Base-by-base conservation (phyloP, 2,888 invertebrate genomes). In the Trichopria drosophilae region DNA sequence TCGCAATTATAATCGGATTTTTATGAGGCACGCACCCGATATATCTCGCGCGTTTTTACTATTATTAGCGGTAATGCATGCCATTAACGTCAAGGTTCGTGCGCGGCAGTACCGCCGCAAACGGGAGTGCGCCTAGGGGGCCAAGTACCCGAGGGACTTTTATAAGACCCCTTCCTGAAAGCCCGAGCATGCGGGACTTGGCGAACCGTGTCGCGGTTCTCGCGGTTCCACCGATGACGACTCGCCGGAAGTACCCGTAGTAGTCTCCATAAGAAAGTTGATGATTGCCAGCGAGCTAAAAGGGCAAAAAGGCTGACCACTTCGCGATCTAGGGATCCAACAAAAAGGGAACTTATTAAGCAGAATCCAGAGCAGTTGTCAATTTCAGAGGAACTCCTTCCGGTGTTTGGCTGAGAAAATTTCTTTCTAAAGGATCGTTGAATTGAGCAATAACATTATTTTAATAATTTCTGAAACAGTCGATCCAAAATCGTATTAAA, bases 81-180 rank as follows among this genome's bases (percentile, higher is more conserved):
- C 64, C 63, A 69, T 70, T 69, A 70, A 61, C 68, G 69, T 68
- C 64, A 65, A 67, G 68, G 68, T 65, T 66, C 64, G 64, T 64
- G 65, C 61, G 53, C 60, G 59, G 60, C 61, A 59, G 43, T 46
- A 46, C 46, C 54, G 49, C 57, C n/a, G n/a, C n/a, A n/a, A n/a
- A n/a, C n/a, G n/a, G n/a, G n/a, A n/a, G 45, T 40, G 28, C 48
- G 52, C 40, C 31, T n/a, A 15, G 31, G 5, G n/a, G n/a, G n/a
- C n/a, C n/a, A n/a, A n/a, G n/a, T n/a, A n/a, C n/a, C n/a, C n/a
- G n/a, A n/a, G n/a, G n/a, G n/a, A n/a, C n/a, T n/a, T n/a, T n/a
- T n/a, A n/a, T n/a, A n/a, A n/a, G n/a, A n/a, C 29, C 28, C 19
- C 41, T 41, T 15, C 31, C 31, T 29, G 31, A 28, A 29, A 26